Base-by-base conservation (phyloP, 1,140 invertebrate genomes). In the Probaryconus sp. region DNA sequence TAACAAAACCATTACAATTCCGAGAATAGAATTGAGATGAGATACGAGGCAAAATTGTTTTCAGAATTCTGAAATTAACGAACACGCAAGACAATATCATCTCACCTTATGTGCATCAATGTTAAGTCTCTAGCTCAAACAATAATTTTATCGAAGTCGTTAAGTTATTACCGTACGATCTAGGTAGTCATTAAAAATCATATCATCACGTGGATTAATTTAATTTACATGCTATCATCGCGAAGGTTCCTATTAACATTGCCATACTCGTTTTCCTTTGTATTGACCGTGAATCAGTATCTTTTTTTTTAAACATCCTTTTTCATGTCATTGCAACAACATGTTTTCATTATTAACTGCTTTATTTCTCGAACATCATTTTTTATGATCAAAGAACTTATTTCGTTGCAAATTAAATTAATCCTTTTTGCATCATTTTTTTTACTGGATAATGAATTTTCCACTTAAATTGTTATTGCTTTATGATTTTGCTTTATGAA, bases 221-320 rank as follows among this genome's bases (percentile, higher is more conserved):
- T 28, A 33, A 67, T 67, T 55, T 56, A 20, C 63, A 67, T 67
- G 38, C 16, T 43, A 9, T 37, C 28, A 50, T 56, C 24, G 2
- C 33, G 43, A 56, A 56, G 51, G 63, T 20, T n/a, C 50, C 56
- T 53, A 48, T 55, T 38, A 56, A 67, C 48, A 67, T 67, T 56
- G 42, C 50, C 42, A 67, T 56, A 67, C 63, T 48, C 9, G 63
- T 67, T 67, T 43, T 42, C 42, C 50, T 56, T 67, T 56, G 42
- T 67, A 48, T 67, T 67, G 63, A 56, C 63, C 63, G 63, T 67
- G 63, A 64, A 64, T 51, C 31, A 51, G 37, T 7, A 18, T 0
- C 11, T 30, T 20, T 50, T 56, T 56, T 51, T 37, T 18, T 7
- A 38, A 17, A 53, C 9, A 30, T 45, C 40, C 17, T 58, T 58